A percentile compares a stretch with the other conserved stretches of the same genome.
Conservation (phyloP, 2,113 vertebrate genomes). For the Lynx canadensis region DNA sequence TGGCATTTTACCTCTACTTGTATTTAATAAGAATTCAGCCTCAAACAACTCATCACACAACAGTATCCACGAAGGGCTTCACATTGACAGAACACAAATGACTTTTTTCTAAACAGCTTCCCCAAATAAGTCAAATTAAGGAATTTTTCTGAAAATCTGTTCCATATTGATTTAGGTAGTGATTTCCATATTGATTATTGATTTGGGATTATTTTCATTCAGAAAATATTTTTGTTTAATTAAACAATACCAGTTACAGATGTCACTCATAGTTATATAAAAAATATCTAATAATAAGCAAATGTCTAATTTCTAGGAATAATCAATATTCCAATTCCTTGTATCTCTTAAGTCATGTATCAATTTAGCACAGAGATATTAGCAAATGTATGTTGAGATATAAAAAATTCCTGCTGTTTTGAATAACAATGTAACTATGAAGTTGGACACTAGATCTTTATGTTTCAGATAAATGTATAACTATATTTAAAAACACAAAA, state of each 20-base stretch:
- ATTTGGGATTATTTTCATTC: constrained; percentile 2
- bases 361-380: constrained; percentile 16
- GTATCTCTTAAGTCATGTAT: neutral
- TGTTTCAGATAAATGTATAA: neutral
- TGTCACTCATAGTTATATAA: constrained; percentile 3
- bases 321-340: constrained; percentile 1
- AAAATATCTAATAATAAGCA: neutral
- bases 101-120: neutral
- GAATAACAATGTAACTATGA: constrained; percentile 32
- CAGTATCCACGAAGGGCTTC: neutral
- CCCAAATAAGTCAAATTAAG: neutral
- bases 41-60: neutral
- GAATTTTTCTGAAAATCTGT: neutral
- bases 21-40: neutral
- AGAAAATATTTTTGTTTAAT: constrained; percentile 46
- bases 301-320: neutral
- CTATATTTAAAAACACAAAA: neutral
- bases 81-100: neutral
- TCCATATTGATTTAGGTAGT: neutral
- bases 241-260: neutral
- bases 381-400: neutral
- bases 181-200: no score
- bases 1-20: neutral
- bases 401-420: constrained; percentile 11
- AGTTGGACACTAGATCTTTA: neutral